These are phyloP conservation scores for Hirtodrosophila duncani DNA, from an alignment of 2,888 invertebrate genomes.

Conservation along the genomic window DNA sequence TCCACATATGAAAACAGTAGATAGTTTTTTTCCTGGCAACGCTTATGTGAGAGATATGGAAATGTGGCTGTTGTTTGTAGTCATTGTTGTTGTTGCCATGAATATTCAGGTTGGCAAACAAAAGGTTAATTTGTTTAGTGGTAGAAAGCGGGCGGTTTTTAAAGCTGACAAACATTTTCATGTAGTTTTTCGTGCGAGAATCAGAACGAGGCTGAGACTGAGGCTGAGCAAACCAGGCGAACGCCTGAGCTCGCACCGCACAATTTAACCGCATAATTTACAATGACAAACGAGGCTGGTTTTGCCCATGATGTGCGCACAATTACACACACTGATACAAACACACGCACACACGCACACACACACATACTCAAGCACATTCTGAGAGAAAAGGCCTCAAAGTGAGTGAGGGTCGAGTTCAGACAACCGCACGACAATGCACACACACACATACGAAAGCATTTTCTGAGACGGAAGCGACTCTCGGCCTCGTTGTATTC, in stretches of 20 bases:
- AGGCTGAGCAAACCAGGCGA: slow-evolving; percentile 15
- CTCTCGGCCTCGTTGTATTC: slow-evolving; percentile 23
- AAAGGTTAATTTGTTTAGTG: slow-evolving; percentile 22
- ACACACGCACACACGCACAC: too few species aligned
- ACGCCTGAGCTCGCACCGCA: slow-evolving; percentile 30
- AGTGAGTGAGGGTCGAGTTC: slow-evolving; percentile 7
- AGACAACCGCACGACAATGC: slow-evolving; percentile 20
- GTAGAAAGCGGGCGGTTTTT: slow-evolving; percentile 1
- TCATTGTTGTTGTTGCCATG: slow-evolving; percentile 18
- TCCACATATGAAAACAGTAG: too few species aligned
- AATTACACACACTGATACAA: slow-evolving; percentile 59
- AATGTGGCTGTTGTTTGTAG: slow-evolving; percentile 13
- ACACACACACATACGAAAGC: neutral
- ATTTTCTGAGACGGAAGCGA: slow-evolving; percentile 25
- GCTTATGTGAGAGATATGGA: slow-evolving; percentile 47
- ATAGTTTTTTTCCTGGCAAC: slow-evolving; percentile 12
- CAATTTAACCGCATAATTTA: slow-evolving; percentile 71
- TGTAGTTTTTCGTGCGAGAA: slow-evolving; percentile 5
- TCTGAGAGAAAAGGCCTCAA: too few species aligned
- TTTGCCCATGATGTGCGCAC: slow-evolving; percentile 49
- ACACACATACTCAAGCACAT: too few species aligned
- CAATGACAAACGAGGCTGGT: slow-evolving; percentile 70
- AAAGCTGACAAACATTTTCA: neutral
- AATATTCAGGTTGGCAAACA: slow-evolving; percentile 31
- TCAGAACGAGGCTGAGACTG: neutral